Evolutionary conservation across 53 echinoderm and acorn worm species (phyloP).

Genomic region (Astropecten irregularis): DNA sequence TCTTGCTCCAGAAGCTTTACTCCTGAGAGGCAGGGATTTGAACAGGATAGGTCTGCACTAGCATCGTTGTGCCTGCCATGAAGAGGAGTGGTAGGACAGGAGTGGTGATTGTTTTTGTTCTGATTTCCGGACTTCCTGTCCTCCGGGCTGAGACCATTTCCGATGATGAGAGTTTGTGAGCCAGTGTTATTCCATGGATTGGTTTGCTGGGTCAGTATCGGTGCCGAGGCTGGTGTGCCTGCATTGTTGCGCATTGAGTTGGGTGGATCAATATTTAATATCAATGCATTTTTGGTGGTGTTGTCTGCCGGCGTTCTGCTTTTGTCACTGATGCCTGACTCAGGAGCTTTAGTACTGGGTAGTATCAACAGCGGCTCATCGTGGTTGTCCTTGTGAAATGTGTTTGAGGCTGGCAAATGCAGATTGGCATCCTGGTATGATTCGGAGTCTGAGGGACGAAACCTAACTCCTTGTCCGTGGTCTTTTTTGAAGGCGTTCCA

Average conservation of each 20-base stretch:
- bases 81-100: conserved; percentile 24
- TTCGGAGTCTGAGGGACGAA: neutral
- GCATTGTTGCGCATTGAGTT: neutral
- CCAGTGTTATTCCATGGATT: neutral
- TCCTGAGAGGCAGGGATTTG: neutral
- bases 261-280: neutral
- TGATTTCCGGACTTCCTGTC: neutral
- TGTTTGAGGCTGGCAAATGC: neutral
- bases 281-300: conserved; percentile 1
- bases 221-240: neutral
- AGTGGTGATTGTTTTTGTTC: conserved; percentile 52
- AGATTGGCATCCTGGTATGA: neutral
- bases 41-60: no score
- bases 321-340: neutral
- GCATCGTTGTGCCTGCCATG: no score
- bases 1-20: neutral
- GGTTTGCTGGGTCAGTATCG: neutral
- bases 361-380: no score
- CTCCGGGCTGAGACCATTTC: neutral
- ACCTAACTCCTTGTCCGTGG: neutral
- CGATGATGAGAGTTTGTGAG: neutral
- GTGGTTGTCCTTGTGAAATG: conserved; percentile 7
- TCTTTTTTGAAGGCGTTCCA: neutral
- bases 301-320: neutral
- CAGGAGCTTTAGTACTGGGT: no score